Evolutionary conservation across 1,140 invertebrate genomes (phyloP).

Genomic region (Macrostomum lignano): DNA sequence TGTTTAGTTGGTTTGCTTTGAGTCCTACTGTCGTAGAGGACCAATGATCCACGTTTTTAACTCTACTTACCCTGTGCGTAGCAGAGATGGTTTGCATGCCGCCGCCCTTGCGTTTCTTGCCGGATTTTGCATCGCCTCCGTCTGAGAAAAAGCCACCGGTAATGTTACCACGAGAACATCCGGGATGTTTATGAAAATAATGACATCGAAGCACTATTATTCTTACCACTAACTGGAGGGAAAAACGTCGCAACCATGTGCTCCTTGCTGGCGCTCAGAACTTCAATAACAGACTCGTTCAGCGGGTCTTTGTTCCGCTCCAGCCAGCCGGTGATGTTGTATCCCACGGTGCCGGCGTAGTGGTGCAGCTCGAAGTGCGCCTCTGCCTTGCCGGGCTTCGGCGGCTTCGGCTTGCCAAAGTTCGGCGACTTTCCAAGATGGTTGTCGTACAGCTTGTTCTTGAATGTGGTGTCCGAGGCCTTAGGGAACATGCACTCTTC

Average conservation of each 20-base stretch:
- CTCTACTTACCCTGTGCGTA: constrained; percentile 39
- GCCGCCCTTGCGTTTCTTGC: constrained; percentile 61
- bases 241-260: constrained; percentile 34
- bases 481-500: constrained; percentile 99
- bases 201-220: neutral
- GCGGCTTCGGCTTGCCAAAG: constrained; percentile 80
- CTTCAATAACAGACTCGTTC: constrained; percentile 88
- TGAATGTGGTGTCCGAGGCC: constrained; percentile 80
- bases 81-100: constrained; percentile 74
- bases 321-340: constrained; percentile 88
- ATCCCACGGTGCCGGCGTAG: constrained; percentile 85
- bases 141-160: too few species aligned
- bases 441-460: constrained; percentile 85
- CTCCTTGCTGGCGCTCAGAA: constrained; percentile 62
- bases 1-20: too few species aligned
- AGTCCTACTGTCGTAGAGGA: too few species aligned
- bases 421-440: constrained; percentile 91
- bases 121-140: constrained; percentile 1
- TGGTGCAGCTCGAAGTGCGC: constrained; percentile 92
- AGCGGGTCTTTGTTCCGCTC: constrained; percentile 99
- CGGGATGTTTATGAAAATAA: too few species aligned
- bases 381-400: constrained; percentile 20
- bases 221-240: neutral
- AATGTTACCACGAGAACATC: too few species aligned
- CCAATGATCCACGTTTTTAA: too few species aligned